These are phyloP conservation scores for Drosophila kanapiae DNA, from an alignment of 1,140 invertebrate genomes.

Conservation along the genomic window DNA sequence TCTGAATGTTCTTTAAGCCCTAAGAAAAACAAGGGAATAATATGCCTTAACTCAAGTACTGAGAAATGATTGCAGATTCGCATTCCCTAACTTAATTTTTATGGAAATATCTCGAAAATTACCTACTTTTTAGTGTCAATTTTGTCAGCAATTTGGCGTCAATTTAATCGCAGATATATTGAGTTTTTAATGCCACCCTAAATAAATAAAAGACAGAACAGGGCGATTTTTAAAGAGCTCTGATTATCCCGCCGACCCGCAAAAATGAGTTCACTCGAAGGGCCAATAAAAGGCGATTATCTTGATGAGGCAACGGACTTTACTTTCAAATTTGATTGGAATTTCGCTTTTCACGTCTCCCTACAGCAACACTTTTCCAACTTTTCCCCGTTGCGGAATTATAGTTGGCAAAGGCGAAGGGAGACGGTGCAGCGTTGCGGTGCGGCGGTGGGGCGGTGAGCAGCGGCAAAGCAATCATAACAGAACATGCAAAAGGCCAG, in stretches of 20 bases:
- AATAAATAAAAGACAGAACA: neutral
- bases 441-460: neutral
- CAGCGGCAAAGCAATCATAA: constrained; percentile 55
- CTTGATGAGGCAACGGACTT: constrained; percentile 14
- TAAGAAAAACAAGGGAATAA: neutral
- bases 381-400: constrained; percentile 13
- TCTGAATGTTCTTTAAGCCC: neutral
- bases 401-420: neutral
- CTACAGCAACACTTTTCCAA: neutral
- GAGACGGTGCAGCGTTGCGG: neutral
- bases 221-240: neutral
- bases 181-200: neutral
- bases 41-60: too few relatives aligned
- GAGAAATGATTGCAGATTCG: neutral
- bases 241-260: neutral
- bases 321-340: constrained; percentile 27
- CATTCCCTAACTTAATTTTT: too few relatives aligned
- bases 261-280: neutral
- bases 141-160: neutral
- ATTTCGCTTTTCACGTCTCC: neutral
- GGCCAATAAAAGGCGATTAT: constrained; percentile 28
- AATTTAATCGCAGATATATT: too few relatives aligned
- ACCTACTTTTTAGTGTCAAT: neutral
- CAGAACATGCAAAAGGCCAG: constrained; percentile 55
- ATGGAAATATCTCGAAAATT: neutral